Conservation (phyloP, 2,888 invertebrate species). For the Drosophila testacea region DNA sequence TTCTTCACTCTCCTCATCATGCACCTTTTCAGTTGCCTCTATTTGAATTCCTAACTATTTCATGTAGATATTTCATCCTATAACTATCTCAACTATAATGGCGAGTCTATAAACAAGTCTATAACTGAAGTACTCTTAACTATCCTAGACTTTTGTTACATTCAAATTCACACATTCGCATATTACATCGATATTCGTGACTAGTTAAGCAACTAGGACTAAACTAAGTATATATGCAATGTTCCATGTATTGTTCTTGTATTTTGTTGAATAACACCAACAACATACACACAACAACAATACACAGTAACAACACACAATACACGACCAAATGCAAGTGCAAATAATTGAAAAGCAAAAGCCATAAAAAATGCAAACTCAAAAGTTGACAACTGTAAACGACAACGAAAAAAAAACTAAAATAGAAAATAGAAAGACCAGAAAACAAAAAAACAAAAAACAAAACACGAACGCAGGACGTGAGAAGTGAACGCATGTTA, state of each 20-base stretch:
- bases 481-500: constrained; percentile 45
- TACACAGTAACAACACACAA: constrained; percentile 16
- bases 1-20: not conserved
- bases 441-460: not conserved
- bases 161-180: constrained; percentile 1
- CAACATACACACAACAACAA: constrained; percentile 3
- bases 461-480: constrained; percentile 31
- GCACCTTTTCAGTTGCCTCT: not conserved
- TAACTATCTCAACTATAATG: not conserved
- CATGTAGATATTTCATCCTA: not conserved
- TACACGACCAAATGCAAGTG: constrained; percentile 57
- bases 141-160: not conserved
- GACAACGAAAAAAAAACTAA: constrained; percentile 21
- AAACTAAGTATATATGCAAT: constrained; percentile 17
- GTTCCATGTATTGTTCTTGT: constrained; percentile 17
- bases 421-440: constrained; percentile 6
- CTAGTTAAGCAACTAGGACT: constrained; percentile 28
- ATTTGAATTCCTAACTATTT: not conserved
- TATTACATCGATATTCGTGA: constrained; percentile 28
- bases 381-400: constrained; percentile 60
- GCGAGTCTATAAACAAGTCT: not conserved
- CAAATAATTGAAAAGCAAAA: constrained; percentile 65
- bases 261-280: not conserved
- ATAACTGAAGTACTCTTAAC: not conserved
- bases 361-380: constrained; percentile 64